These are phyloP conservation scores for Osedax frankpressi DNA, from an alignment of 2,888 invertebrate genomes.

Conservation along the genomic window DNA sequence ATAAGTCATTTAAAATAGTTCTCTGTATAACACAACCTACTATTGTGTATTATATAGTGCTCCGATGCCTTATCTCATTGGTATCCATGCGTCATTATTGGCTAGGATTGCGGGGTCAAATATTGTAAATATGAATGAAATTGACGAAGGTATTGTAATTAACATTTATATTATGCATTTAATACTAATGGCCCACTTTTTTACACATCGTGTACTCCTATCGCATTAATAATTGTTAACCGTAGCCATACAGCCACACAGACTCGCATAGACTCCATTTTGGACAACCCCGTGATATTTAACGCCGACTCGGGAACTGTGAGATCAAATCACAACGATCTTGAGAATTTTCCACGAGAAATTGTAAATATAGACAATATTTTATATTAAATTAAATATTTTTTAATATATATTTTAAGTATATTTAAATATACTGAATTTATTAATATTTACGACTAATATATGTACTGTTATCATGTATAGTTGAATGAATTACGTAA, in stretches of 20 bases:
- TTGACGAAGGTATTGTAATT: not conserved
- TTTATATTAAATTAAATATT: not conserved
- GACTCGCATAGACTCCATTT: not conserved
- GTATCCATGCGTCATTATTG: slow-evolving; percentile 73
- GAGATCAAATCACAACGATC: not conserved
- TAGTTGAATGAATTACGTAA: not conserved
- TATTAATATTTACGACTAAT: too few relatives aligned
- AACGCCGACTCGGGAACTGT: not conserved
- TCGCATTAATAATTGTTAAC: not conserved
- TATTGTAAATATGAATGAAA: not conserved
- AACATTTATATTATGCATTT: too few relatives aligned
- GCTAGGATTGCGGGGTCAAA: not conserved
- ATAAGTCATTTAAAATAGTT: too few relatives aligned
- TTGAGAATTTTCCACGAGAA: not conserved
- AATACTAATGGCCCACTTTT: too few relatives aligned
- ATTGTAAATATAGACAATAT: not conserved
- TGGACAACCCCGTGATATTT: not conserved
- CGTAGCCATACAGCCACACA: not conserved
- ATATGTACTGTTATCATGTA: too few relatives aligned
- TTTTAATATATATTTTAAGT: not conserved
- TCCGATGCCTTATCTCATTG: slow-evolving; percentile 95
- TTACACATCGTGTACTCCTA: too few relatives aligned
- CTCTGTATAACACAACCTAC: too few relatives aligned
- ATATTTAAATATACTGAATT: not conserved
- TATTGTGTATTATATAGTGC: too few relatives aligned